Percentiles rank a stretch among this genome's conserved stretches.
Conservation (phyloP, 1,140 invertebrate genomes). For the fruit fly (Drosophila melanogaster) region DNA sequence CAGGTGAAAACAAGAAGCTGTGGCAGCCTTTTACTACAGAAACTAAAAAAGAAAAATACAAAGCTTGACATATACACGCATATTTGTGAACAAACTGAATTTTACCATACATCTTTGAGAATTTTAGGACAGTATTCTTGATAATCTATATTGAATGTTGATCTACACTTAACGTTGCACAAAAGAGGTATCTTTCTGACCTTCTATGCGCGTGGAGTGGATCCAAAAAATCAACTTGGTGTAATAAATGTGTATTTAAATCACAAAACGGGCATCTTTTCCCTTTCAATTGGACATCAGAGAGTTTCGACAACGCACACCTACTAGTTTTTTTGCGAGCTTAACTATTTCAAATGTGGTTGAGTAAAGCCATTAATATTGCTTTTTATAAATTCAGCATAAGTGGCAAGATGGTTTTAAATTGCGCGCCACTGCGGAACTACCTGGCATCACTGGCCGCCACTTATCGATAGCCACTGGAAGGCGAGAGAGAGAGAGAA, state of each 20-base stretch:
- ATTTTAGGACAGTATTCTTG: slow-evolving; percentile 16
- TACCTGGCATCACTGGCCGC: slow-evolving; percentile 2
- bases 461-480: slow-evolving; percentile 18
- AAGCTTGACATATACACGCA: slow-evolving; percentile 5
- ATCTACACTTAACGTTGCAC: slow-evolving; percentile 8
- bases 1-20: slow-evolving; percentile 20
- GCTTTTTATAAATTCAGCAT: not conserved
- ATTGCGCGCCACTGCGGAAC: not conserved
- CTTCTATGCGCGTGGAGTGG: not conserved
- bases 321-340: not conserved
- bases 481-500: slow-evolving; percentile 8
- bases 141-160: slow-evolving; percentile 11
- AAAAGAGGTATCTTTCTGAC: not conserved
- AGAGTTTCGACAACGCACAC: not conserved
- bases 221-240: slow-evolving; percentile 5
- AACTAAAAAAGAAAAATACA: slow-evolving; percentile 1
- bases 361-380: not conserved
- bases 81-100: slow-evolving; percentile 13
- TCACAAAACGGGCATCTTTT: slow-evolving; percentile 5
- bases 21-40: slow-evolving; percentile 14
- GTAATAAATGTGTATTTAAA: slow-evolving; percentile 23
- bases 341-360: not conserved
- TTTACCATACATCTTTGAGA: slow-evolving; percentile 11
- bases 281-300: slow-evolving; percentile 9
- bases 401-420: not conserved